These are phyloP conservation scores for Lottia gigantea DNA, from an alignment of 2,888 invertebrate species.

Conservation along the genomic window DNA sequence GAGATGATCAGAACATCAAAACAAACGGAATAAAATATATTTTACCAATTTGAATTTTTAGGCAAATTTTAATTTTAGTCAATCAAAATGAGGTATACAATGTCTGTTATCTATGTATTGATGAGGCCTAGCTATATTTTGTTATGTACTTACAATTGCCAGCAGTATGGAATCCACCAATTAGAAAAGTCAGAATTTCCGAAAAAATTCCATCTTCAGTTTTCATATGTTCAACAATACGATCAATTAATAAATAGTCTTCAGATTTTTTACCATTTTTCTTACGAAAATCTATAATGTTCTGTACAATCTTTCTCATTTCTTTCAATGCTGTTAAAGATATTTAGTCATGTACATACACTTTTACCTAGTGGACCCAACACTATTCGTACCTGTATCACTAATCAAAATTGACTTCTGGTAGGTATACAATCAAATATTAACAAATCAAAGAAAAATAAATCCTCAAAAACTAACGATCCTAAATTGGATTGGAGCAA, in stretches of 20 bases:
- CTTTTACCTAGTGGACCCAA: too few species aligned
- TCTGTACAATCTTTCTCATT: slow-evolving; percentile 28
- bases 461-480: too few species aligned
- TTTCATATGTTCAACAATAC: slow-evolving; percentile 32
- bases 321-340: slow-evolving; percentile 27
- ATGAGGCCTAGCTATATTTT: not conserved
- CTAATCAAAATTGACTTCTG: not conserved
- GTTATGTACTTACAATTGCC: slow-evolving; percentile 54
- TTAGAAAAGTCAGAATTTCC: slow-evolving; percentile 49
- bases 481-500: too few species aligned
- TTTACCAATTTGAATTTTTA: not conserved
- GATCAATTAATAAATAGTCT: slow-evolving; percentile 53
- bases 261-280: slow-evolving; percentile 34
- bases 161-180: slow-evolving; percentile 64
- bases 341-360: too few species aligned
- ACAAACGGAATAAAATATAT: too few species aligned
- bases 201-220: slow-evolving; percentile 30
- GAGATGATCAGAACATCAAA: too few species aligned
- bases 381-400: too few species aligned
- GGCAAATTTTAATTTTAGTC: not conserved
- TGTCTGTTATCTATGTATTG: too few species aligned
- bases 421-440: not conserved
- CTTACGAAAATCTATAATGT: slow-evolving; percentile 38
- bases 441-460: not conserved
- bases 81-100: too few species aligned